Base-by-base conservation (phyloP, 64 coral and sea anemone species). In the Pocillopora verrucosa region DNA sequence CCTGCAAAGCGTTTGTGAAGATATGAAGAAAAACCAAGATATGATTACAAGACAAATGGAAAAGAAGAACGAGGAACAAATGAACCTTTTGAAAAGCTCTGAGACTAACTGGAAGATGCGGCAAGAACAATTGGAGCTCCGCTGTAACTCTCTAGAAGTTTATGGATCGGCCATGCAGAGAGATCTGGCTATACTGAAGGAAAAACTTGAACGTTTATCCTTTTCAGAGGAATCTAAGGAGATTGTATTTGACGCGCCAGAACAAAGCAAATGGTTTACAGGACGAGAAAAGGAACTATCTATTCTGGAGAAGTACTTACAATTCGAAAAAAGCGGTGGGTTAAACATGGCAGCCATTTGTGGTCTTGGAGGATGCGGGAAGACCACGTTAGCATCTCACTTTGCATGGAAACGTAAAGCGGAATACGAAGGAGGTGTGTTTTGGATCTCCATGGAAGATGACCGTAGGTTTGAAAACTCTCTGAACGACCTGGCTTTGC, bases 361-460 rank as follows among this genome's bases (percentile, higher is more conserved):
- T 25, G 90, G 90, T 64, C 65, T 92, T 13, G 90, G 90, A 25
- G 90, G 90, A 45, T 86, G 81, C 59, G 90, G 90, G 17, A 92
- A 92, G 61, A 92, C 90, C 36, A 87, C 81, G 3, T 75, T 92
- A 59, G 90, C 90, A 58, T 64, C 81, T 59, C 82, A 92, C 20
- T 92, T 86, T 60, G 45, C 90, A 5, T 78, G 83, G 82, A 60
- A 65, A 87, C 17, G 41, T 19, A 73, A 84, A 59, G 16, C 84
- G 26, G 65, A 26, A 59, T 92, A 92, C n/a, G 72, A 73, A 0
- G 90, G 90, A 57, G 90, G 90, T 41, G 74, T 87, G 25, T 77
- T 92, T 68, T 92, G 90, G 90, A 68, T 92, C 60, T 92, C 90
- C 30, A 83, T 62, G 2, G 90, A 92, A 76, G 76, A 80, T 77